Evolutionary conservation across 2,113 vertebrate genomes (phyloP).

Genomic region (Crotalus tigris): DNA sequence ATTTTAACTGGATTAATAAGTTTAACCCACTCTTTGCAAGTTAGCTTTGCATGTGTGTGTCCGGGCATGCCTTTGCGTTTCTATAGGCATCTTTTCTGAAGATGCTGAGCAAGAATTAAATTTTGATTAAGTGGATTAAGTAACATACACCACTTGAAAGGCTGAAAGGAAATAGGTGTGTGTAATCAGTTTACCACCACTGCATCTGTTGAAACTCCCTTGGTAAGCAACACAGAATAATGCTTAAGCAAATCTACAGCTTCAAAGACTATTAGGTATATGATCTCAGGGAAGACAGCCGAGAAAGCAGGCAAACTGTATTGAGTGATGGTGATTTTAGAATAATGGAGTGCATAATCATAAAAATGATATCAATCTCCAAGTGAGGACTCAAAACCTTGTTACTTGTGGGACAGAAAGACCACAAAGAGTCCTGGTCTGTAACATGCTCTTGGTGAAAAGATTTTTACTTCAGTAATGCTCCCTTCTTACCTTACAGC

Average conservation of each 20-base stretch:
- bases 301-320: background rate
- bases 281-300: background rate
- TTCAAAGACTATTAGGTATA: background rate
- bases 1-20: background rate
- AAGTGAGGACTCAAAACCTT: background rate
- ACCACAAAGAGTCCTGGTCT: background rate
- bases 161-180: background rate
- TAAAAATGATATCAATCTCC: background rate
- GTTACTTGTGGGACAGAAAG: background rate
- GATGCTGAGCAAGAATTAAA: background rate
- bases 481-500: slow-evolving; percentile 77
- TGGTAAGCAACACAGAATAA: background rate
- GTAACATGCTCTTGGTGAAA: background rate
- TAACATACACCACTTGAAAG: background rate
- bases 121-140: background rate
- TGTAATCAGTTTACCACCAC: too few species aligned
- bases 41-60: background rate
- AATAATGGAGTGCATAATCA: background rate
- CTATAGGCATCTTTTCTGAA: background rate
- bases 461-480: background rate
- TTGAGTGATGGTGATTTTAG: background rate
- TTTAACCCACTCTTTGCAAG: background rate
- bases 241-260: background rate
- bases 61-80: too few species aligned
- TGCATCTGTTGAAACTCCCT: too few species aligned